Conservation (phyloP, 1,140 invertebrate species). For the Euwallacea fornicatus region DNA sequence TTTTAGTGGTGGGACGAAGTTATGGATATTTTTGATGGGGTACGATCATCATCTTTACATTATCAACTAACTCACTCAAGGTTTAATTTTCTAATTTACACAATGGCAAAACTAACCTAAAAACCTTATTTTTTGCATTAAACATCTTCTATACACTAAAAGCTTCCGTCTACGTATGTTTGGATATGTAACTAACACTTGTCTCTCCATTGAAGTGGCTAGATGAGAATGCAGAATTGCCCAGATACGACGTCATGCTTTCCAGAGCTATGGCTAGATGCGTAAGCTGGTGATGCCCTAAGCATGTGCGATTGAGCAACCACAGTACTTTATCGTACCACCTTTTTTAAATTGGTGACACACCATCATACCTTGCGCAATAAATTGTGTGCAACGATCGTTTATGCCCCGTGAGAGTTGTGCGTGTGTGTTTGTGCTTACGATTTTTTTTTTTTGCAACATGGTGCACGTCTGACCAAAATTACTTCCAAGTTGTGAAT, state of each 20-base stretch:
- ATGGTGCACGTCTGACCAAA: too few species aligned
- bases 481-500: too few species aligned
- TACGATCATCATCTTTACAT: slow-evolving; percentile 55
- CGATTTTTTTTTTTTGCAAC: too few species aligned
- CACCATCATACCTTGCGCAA: too few species aligned
- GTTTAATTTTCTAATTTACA: slow-evolving; percentile 11
- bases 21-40: slow-evolving; percentile 90
- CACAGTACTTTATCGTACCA: too few species aligned
- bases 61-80: slow-evolving; percentile 23
- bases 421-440: too few species aligned
- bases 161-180: too few species aligned
- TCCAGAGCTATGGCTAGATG: slow-evolving; percentile 63
- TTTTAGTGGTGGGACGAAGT: slow-evolving; percentile 93
- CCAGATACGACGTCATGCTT: slow-evolving; percentile 65
- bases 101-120: neutral
- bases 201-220: slow-evolving; percentile 59
- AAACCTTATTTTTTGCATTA: slow-evolving; percentile 8
- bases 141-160: neutral
- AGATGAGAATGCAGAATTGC: slow-evolving; percentile 66
- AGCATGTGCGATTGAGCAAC: too few species aligned
- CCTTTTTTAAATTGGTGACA: too few species aligned
- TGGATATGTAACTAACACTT: slow-evolving; percentile 44
- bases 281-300: slow-evolving; percentile 55
- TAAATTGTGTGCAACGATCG: too few species aligned
- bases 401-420: too few species aligned